phyloP scores from a whole-genome alignment of 1,140 invertebrate species.

The Pentalonia nigronervosa region DNA sequence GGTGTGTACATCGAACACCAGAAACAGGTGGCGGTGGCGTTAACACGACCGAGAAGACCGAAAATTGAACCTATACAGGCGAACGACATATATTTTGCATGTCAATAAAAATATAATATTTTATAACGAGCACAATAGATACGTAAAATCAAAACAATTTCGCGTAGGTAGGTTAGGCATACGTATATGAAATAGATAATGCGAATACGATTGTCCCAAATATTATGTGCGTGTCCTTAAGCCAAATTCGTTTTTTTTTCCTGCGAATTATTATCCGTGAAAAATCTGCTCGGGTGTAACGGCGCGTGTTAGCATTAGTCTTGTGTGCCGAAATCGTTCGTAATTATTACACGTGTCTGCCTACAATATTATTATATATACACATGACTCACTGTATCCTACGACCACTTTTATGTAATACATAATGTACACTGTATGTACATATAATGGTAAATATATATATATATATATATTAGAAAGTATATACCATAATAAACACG shows the following conservation, averaged over 20 bases:
- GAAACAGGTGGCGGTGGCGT: no score
- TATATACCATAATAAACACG: not conserved
- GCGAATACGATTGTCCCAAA: not conserved
- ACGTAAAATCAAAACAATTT: not conserved
- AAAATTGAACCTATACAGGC: not conserved
- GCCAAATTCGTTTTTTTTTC: constrained; percentile 1
- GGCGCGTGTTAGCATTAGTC: not conserved
- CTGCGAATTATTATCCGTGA: constrained; percentile 4
- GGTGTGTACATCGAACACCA: no score
- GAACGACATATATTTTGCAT: not conserved
- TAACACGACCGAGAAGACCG: not conserved
- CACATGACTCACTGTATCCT: not conserved
- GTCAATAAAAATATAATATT: not conserved
- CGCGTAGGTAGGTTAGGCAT: no score
- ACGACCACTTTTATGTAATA: not conserved
- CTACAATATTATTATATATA: not conserved
- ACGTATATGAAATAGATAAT: not conserved
- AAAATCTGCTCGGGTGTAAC: not conserved
- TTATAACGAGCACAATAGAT: not conserved
- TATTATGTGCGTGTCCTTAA: not conserved
- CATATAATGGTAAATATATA: not conserved
- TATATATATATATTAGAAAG: not conserved
- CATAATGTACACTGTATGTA: not conserved
- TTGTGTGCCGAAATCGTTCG: constrained; percentile 30
- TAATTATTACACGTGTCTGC: not conserved